Base-by-base conservation (phyloP, 2,888 invertebrate genomes). In the Dyspetes luteomarginatus region DNA sequence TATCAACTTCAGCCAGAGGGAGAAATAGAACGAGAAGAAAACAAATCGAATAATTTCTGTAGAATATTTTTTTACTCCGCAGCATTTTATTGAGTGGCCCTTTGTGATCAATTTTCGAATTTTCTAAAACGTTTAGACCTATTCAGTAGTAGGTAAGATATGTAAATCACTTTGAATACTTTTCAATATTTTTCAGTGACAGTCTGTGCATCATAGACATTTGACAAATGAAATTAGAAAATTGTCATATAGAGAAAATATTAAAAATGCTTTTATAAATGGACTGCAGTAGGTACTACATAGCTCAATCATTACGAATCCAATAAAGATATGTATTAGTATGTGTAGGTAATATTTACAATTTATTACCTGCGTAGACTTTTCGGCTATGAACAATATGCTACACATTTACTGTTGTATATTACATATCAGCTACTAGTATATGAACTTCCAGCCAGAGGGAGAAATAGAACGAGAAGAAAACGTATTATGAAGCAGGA, bases 351-450 rank as follows among this genome's bases (percentile, higher is more conserved):
- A 52, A 52, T 22, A 52, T 52, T 22, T 52, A 3, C 22, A 9
- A 52, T 52, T 9, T 26, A 52, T 52, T 17, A 48, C 17, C 36
- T 36, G n/a, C 48, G 17, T 17, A 5, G 48, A 15, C 15, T 15
- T 17, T 5, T 48, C 17, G 24, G 9, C 24, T 9, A 52, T 4
- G 28, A 17, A 26, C 12, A 62, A 43, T 15, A n/a, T 26, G 41
- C 15, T 22, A 45, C 45, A 43, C 7, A n/a, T 45, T n/a, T 26
- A 19, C 45, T 15, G 9, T 41, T 15, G 15, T 26, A 45, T 24
- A 62, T 26, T 62, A 62, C 62, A 26, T 65, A 77, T 77, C 77
- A 64, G 69, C 24, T 71, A 30, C 56, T 71, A 77, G 65, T 77
- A 77, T 64, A 77, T 77, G 64, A 71, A 62, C 30, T 22, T 30